Base-by-base conservation (phyloP, 2,888 invertebrate genomes). In the Tineola bisselliella region DNA sequence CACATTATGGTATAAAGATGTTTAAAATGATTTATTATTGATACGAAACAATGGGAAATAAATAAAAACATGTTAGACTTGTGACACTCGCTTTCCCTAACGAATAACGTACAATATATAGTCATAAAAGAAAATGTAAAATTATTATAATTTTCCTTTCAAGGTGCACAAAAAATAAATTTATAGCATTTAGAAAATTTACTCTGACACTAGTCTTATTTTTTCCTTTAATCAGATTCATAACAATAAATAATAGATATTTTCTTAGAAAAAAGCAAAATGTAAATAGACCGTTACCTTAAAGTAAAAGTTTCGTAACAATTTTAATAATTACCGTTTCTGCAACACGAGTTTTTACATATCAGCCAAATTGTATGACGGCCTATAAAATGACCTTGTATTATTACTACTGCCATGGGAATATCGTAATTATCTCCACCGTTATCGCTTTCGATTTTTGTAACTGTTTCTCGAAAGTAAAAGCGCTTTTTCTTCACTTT, bases 211-310 rank as follows among this genome's bases (percentile, higher is more conserved):
- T 65, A 62, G 66, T 59, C 66, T 69, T 70, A 64, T 62, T 64
- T 67, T 72, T 72, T 72, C 70, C 70, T 48, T 18, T 15, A 48
- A 48, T 2, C 38, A 10, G 38, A 38, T n/a, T 38, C n/a, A 10
- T 38, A 38, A 38, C 15, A 48, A 18, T 18, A 48, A n/a, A 18
- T 48, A 48, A 2, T 61, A 65, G 62, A 68, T 67, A 66, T 68
- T 68, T 66, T 62, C 63, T 52, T 62, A 63, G n/a, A 67, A 68
- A 71, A 72, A 69, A 70, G 63, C 64, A 65, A 65, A 62, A 63
- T 69, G 61, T 64, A 69, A 74, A 69, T 65, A 68, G 68, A 74
- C 71, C 71, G 72, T 72, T 75, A 68, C 66, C 66, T 66, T 63
- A 61, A 48, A 65, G 63, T 73, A 74, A 74, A 70, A 70, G 64